Evolutionary conservation across 2,797 vertebrate species (phyloP), one percentile per base, ranked within the genome.

Genomic region (Cottoperca gobio): DNA sequence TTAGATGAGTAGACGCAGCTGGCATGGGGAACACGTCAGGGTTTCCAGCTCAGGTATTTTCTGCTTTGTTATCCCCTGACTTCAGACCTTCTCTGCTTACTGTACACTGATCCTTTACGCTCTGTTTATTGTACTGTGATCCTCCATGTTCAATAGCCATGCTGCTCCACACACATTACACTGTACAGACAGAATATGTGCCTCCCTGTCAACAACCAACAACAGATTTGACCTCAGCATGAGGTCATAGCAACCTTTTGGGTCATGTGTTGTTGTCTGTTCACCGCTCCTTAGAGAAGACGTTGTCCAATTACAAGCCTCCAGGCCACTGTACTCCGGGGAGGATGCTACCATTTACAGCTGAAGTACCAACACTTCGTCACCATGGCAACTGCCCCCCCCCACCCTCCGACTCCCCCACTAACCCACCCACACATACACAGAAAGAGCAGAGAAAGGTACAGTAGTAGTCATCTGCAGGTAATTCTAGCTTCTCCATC

Each of bases 361-460:
- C 86, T 88, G 49, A 89, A 88, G 89, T 80, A 63, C 90, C 93
- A 92, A 94, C 92, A 94, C 83, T 77, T 40, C 79, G 74, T 93
- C 71, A 33, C 90, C 87, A 88, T 82, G 78, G 91, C 78, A 94
- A 94, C 93, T 66, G 55, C 74, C 81, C 78, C 79, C 77, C 31
- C 31, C 33, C 31, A 2, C 31, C 31, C 66, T 45, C 43, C 57
- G 60, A 64, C 80, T 58, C 84, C 71, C 62, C 65, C 72, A 62
- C 77, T 76, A 69, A 84, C 86, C 68, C 86, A 73, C 26, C 55
- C 84, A 57, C 54, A 46, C 58, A 35, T 26, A 17, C 50, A 28
- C 55, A 61, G 52, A 46, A 60, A 53, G 17, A 64, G 45, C 52
- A 65, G 26, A 58, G 67, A 66, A 45, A 74, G 71, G 68, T 79